Conservation (phyloP, 2,888 invertebrate species). For the Harpagoxenus sublaevis region DNA sequence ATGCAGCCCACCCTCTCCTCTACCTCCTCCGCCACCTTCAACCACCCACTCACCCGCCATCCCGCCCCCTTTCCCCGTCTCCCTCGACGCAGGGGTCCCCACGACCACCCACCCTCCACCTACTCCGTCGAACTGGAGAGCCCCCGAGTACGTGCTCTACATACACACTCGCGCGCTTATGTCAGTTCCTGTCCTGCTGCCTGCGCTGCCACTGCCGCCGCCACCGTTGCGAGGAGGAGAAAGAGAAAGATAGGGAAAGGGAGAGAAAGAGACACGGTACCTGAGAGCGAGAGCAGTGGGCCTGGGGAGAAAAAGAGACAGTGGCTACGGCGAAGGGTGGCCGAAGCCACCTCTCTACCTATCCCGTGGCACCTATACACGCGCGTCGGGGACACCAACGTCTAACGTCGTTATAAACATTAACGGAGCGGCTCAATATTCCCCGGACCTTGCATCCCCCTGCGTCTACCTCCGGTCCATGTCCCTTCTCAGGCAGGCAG, state of each 20-base stretch:
- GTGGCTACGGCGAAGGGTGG: constrained; percentile 67
- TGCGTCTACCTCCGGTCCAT: constrained; percentile 73
- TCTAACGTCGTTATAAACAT: constrained; percentile 86
- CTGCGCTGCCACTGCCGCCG: constrained; percentile 65
- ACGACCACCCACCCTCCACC: constrained; percentile 75
- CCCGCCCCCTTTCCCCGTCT: constrained; percentile 58
- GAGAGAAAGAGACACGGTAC: constrained; percentile 11
- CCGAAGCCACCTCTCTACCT: constrained; percentile 72
- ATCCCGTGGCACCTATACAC: constrained; percentile 76
- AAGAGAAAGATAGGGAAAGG: constrained; percentile 54
- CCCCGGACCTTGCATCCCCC: constrained; percentile 81
- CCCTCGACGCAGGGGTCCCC: constrained; percentile 74
- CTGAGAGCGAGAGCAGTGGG: constrained; percentile 54
- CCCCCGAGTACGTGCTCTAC: constrained; percentile 85
- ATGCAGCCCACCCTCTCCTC: constrained; percentile 78
- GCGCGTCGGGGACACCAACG: constrained; percentile 76
- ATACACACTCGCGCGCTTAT: constrained; percentile 83
- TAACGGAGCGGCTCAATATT: constrained; percentile 86
- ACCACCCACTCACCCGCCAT: constrained; percentile 64
- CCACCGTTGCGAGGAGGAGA: constrained; percentile 65
- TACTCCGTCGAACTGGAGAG: constrained; percentile 83
- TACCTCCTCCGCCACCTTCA: constrained; percentile 70
- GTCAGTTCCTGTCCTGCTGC: constrained; percentile 80
- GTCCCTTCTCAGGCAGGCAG: constrained; percentile 62
- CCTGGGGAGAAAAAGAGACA: constrained; percentile 55